Evolutionary conservation across 2,113 vertebrate genomes (phyloP), one percentile per base, ranked within the genome.

Genomic region (Camarhynchus parvulus): DNA sequence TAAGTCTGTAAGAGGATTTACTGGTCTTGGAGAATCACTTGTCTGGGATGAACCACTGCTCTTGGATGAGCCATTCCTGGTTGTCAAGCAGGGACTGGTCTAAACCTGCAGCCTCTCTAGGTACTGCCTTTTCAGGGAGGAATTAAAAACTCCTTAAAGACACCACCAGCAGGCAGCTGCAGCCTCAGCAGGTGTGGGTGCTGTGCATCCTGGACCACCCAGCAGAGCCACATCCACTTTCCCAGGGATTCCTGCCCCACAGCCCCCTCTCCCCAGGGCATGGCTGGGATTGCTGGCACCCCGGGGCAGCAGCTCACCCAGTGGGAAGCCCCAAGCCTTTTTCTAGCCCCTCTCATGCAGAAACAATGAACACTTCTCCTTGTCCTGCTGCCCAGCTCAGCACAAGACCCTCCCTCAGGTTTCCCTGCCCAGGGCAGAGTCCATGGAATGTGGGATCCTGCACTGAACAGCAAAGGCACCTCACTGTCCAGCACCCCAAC

Each of bases 381-480:
- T 7, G 1, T 7, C 10, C 67, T 61, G 46, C 33, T 78, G 33
- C 81, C 35, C 69, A 59, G 69, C 23, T 75, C 1, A 2, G 79
- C 41, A 35, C 27, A 61, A 42, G 39, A 24, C 37, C 25, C 53
- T 58, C 7, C 31, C 17, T 17, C 2, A 14, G 15, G 13, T 61
- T 59, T 61, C 37, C 16, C 35, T 33, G 24, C 16, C 0, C 0
- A 68, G 44, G 27, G 17, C 39, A 83, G 81, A 22, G 9, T 3
- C 44, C 52, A 17, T 4, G 1, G 39, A 33, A 5, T 35, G 55
- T 2, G 2, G n/a, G 61, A 9, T 79, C n/a, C 59, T 39, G 50
- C 25, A 13, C 20, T 68, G 44, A 4, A 13, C 46, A 52, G 4
- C 0, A 0, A 41, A 76, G 27, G 11, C 15, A 19, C 16, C 49